Conservation (phyloP, 2,797 vertebrate species). For the Smutsia temminckii region DNA sequence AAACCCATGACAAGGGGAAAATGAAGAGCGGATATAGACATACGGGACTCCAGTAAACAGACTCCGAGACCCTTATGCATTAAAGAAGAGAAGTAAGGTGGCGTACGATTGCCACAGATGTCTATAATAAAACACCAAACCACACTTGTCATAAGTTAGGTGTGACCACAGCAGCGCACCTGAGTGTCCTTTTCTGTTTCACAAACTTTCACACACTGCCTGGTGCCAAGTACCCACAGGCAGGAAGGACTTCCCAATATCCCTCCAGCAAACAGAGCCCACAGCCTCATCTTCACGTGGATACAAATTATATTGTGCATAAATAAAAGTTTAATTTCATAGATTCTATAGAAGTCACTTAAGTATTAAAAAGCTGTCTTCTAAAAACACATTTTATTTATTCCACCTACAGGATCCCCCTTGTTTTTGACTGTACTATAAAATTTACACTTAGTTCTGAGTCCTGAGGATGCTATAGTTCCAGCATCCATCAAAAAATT, state of each 20-base stretch:
- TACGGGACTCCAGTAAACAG: not conserved
- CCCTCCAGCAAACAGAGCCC: not conserved
- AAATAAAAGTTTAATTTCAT: too few relatives aligned
- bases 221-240: fast-evolving
- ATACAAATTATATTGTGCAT: fast-evolving
- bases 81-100: not conserved
- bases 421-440: not conserved
- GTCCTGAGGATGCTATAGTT: not conserved
- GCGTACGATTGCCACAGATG: not conserved
- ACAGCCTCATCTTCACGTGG: not conserved
- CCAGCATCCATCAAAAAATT: not conserved
- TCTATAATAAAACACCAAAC: not conserved
- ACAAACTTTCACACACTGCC: fast-evolving
- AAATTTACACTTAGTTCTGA: not conserved
- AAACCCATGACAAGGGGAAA: not conserved
- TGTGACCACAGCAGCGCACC: not conserved
- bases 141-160: not conserved
- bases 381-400: not conserved
- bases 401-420: not conserved
- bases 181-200: fast-evolving
- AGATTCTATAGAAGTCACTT: not conserved
- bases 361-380: not conserved
- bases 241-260: not conserved
- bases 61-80: not conserved
- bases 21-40: not conserved